Percentiles rank a stretch among this genome's conserved stretches.
Evolutionary conservation across 2,797 vertebrate genomes (phyloP).

Genomic region (Chrosomus eos): DNA sequence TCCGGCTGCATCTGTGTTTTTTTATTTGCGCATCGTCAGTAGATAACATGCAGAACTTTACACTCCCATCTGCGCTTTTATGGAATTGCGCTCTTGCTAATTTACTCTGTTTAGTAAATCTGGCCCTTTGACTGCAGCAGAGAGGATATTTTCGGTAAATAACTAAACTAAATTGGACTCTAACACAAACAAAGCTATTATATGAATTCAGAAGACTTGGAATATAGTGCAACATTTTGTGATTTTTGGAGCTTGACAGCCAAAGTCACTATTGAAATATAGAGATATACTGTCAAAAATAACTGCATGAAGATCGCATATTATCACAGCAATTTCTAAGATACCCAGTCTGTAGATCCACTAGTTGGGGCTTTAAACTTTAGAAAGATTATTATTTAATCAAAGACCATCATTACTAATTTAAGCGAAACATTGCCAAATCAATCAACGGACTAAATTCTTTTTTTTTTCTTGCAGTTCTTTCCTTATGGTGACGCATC

Average conservation of each 20-base stretch:
- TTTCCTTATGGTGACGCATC: slow-evolving; percentile 98
- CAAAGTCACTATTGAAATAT: neutral
- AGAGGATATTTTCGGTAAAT: neutral
- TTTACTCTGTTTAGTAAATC: no score
- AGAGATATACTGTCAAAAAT: neutral
- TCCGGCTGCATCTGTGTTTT: no score
- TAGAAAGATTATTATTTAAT: neutral
- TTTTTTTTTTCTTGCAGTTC: slow-evolving; percentile 79
- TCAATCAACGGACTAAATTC: neutral
- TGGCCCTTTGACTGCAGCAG: no score
- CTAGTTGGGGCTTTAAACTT: neutral
- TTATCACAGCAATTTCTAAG: neutral
- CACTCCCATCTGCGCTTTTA: no score
- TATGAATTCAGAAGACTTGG: neutral
- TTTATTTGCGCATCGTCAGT: no score
- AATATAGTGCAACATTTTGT: neutral
- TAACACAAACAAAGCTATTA: neutral
- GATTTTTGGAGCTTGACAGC: neutral
- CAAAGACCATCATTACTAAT: neutral
- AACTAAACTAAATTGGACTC: neutral
- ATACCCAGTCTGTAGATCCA: neutral
- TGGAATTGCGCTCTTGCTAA: no score
- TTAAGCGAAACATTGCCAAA: neutral
- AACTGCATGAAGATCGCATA: neutral
- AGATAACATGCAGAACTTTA: no score